Conservation (phyloP, 1,140 invertebrate genomes). For the Monochamus saltuarius region DNA sequence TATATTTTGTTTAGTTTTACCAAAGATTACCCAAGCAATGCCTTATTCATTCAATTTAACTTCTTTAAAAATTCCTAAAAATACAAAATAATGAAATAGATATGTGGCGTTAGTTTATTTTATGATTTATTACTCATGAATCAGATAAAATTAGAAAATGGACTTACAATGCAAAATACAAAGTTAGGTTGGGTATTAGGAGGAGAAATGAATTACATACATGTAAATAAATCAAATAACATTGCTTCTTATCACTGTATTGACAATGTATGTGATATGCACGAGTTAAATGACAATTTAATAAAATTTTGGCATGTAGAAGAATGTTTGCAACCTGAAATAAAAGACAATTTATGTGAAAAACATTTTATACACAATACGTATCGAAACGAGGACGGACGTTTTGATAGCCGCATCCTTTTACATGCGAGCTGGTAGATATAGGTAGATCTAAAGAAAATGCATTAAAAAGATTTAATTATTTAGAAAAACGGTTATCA, state of each 20-base stretch:
- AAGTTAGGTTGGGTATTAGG: constrained; percentile 17
- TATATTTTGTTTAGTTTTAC: too few relatives aligned
- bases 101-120: constrained; percentile 13
- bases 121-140: constrained; percentile 10
- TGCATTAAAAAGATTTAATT: constrained; percentile 10
- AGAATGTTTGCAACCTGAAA: too few relatives aligned
- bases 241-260: too few relatives aligned
- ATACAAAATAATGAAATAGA: constrained; percentile 10
- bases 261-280: too few relatives aligned
- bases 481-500: neutral
- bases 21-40: too few relatives aligned
- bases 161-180: constrained; percentile 13
- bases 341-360: neutral
- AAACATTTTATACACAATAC: constrained; percentile 14
- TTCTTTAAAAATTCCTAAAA: constrained; percentile 15
- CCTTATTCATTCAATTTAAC: constrained; percentile 7
- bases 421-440: neutral
- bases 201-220: neutral
- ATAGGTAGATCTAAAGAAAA: constrained; percentile 5
- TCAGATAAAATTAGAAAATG: constrained; percentile 4
- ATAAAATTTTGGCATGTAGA: too few relatives aligned
- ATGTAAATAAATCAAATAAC: too few relatives aligned
- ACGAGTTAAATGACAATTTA: too few relatives aligned
- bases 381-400: neutral
- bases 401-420: constrained; percentile 1